Evolutionary conservation across 2,797 vertebrate genomes (phyloP), one percentile per base, ranked within the genome.

Genomic region (Halcyon chelicuti): DNA sequence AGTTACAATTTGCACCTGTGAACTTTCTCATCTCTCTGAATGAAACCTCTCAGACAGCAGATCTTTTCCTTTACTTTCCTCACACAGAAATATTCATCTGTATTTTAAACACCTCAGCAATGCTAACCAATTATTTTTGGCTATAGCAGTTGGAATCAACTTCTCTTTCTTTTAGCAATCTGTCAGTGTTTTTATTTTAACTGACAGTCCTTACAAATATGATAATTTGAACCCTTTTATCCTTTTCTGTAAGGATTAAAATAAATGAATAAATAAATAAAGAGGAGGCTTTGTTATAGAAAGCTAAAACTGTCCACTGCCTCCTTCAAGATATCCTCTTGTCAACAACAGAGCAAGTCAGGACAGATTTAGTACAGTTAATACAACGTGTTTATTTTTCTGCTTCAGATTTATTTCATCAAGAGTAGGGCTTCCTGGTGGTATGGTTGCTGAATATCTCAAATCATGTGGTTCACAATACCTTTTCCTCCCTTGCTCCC

Each of bases 91-190:
- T 14, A 39, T 52, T 39, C 63, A 42, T 12, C 3, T 58, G 29
- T 65, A 8, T 40, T 20, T 31, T 1, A 42, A 54, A n/a, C 31
- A 35, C 2, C 8, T 40, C 29, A 47, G 0, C 25, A 55, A 9
- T 44, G 5, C 15, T 55, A 16, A 54, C 2, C 10, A 21, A 31
- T 60, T 75, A 9, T 37, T 91, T 83, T 67, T 47, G 7, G 0
- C 10, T 44, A 4, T 29, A 16, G 2, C 29, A 5, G 8, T 26
- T 37, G 3, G 3, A 65, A 88, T 73, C 0, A 0, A 33, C 8
- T 25, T 47, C 74, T 61, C 14, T 35, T 82, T 82, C 10, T 46
- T 44, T 91, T 25, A 74, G 28, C 5, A 77, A 7, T 4, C 12
- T 52, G 9, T 28, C 7, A 61, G 10, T 12, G 14, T 6, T 40